Evolutionary conservation across 2,888 invertebrate genomes (phyloP).

Genomic region (Anthrax anthrax): DNA sequence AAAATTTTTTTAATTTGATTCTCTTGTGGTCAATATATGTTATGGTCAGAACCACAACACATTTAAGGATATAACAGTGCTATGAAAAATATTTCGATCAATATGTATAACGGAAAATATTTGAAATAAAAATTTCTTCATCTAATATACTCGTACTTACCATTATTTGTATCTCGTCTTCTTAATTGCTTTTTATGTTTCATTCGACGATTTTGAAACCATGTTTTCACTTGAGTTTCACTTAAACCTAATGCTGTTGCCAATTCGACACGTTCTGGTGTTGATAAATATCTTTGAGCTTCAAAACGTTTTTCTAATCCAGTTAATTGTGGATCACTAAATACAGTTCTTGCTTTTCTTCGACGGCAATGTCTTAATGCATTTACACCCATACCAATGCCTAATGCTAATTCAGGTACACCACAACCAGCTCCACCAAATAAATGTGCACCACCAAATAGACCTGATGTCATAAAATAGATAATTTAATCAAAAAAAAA

Average conservation of each 20-base stretch:
- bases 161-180: constrained; percentile 30
- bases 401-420: constrained; percentile 32
- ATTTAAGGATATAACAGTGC: too few species aligned
- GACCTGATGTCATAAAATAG: constrained; percentile 22
- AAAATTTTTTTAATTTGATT: too few species aligned
- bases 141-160: too few species aligned
- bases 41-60: too few species aligned
- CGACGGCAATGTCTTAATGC: constrained; percentile 87
- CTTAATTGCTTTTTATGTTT: constrained; percentile 83
- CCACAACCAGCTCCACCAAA: constrained; percentile 27
- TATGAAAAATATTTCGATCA: too few species aligned
- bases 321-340: constrained; percentile 64
- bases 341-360: constrained; percentile 89
- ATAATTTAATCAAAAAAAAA: background rate
- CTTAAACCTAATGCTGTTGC: constrained; percentile 85
- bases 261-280: constrained; percentile 89
- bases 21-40: too few species aligned
- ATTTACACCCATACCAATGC: constrained; percentile 35
- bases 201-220: constrained; percentile 97
- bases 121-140: too few species aligned
- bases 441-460: constrained; percentile 31
- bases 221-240: constrained; percentile 94
- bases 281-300: constrained; percentile 85
- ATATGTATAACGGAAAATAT: too few species aligned
- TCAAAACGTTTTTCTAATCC: constrained; percentile 93